Conservation (phyloP, 2,888 invertebrate species). For the Fragum fragum region DNA sequence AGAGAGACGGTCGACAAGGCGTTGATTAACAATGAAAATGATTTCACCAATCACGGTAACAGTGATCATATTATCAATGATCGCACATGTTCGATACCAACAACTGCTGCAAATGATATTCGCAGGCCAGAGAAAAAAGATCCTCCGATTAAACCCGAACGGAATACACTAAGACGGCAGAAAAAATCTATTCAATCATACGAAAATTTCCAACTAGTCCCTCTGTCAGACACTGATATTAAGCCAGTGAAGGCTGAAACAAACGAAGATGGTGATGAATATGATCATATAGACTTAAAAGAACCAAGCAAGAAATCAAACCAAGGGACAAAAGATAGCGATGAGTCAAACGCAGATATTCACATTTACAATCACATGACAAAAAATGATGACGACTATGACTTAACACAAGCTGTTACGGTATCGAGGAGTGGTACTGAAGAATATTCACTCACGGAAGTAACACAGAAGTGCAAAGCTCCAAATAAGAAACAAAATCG, state of each 20-base stretch:
- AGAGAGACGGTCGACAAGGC: neutral
- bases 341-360: neutral
- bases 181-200: conserved; percentile 5
- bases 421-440: neutral
- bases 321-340: neutral
- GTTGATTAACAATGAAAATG: conserved; percentile 1
- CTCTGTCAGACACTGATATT: neutral
- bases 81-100: neutral
- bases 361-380: neutral
- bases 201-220: conserved; percentile 2
- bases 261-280: neutral
- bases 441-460: neutral
- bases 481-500: neutral
- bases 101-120: neutral
- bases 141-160: neutral
- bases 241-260: neutral
- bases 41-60: neutral
- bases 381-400: neutral
- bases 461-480: neutral
- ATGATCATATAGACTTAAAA: neutral
- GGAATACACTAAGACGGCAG: conserved; percentile 2
- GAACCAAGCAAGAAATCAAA: neutral
- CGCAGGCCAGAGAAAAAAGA: neutral
- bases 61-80: neutral
- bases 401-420: neutral